These are phyloP conservation scores for Enteromius anoplus DNA, from an alignment of 2,797 vertebrate species.

Conservation along the genomic window DNA sequence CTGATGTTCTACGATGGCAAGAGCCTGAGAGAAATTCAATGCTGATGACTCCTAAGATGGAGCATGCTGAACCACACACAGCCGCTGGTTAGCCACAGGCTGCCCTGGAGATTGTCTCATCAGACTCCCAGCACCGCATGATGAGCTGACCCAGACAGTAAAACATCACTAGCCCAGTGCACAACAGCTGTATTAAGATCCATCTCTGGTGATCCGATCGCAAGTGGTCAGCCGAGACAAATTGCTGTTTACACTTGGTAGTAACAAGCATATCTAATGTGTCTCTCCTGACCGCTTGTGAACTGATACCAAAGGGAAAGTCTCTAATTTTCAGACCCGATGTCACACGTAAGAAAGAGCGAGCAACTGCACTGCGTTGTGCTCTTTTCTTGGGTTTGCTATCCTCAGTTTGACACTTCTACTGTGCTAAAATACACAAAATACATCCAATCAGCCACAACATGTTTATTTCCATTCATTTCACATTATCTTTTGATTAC, in stretches of 20 bases:
- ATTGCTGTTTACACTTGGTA: background rate
- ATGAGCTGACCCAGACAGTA: constrained; percentile 13
- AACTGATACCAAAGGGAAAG: background rate
- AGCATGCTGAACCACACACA: constrained; percentile 19
- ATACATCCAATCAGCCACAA: constrained; percentile 47
- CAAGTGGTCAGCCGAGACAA: background rate
- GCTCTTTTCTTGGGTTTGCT: constrained; percentile 1
- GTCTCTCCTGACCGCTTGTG: background rate
- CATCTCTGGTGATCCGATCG: background rate
- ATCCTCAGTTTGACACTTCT: constrained; percentile 26
- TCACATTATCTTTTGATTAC: constrained; percentile 46
- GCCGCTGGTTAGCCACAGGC: constrained; percentile 34
- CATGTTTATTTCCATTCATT: constrained; percentile 35
- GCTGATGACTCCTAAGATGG: constrained; percentile 1
- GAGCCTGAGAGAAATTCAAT: constrained; percentile 5
- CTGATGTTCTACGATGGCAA: background rate
- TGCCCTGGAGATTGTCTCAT: constrained; percentile 11
- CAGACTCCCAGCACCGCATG: constrained; percentile 8
- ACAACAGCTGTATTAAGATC: constrained; percentile 1
- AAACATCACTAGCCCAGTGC: background rate
- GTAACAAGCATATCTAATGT: background rate
- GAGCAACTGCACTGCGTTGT: background rate
- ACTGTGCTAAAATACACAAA: constrained; percentile 37
- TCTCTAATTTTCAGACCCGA: background rate
- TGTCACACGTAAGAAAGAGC: background rate